Evolutionary conservation across 1,140 invertebrate species (phyloP).

Genomic region (Papilio aristodemus): DNA sequence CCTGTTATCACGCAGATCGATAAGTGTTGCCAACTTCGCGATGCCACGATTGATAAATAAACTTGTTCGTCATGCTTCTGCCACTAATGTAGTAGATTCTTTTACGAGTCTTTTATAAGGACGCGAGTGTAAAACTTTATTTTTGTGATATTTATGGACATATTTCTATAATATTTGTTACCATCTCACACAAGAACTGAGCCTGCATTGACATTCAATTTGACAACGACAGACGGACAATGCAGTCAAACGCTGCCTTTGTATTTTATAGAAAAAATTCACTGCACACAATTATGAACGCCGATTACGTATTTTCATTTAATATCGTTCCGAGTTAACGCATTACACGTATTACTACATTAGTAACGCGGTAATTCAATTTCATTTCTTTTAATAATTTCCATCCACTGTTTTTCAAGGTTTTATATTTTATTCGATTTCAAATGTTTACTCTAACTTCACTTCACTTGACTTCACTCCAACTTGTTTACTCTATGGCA

Average conservation of each 20-base stretch:
- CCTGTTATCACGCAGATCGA: conserved; percentile 9
- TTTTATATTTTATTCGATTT: neutral
- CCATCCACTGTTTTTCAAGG: neutral
- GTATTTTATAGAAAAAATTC: neutral
- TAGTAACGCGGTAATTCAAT: conserved; percentile 20
- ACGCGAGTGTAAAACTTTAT: neutral
- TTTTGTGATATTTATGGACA: neutral
- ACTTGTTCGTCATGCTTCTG: neutral
- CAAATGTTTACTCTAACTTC: too few species aligned
- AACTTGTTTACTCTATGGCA: too few species aligned
- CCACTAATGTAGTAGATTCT: neutral
- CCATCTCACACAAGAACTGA: too few species aligned
- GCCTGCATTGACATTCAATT: too few species aligned
- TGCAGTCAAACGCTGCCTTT: neutral
- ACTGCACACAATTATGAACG: conserved; percentile 8
- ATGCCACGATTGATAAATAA: conserved; percentile 5
- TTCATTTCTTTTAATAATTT: conserved; percentile 23
- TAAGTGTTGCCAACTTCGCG: conserved; percentile 14
- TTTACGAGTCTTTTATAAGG: neutral
- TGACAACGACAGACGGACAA: too few species aligned
- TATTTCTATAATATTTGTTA: too few species aligned
- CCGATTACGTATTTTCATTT: neutral
- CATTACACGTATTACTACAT: conserved; percentile 9
- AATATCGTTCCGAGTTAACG: conserved; percentile 12
- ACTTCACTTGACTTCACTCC: too few species aligned